Evolutionary conservation across 53 echinoderm and acorn worm genomes (phyloP).

Genomic region (Antedon mediterranea): DNA sequence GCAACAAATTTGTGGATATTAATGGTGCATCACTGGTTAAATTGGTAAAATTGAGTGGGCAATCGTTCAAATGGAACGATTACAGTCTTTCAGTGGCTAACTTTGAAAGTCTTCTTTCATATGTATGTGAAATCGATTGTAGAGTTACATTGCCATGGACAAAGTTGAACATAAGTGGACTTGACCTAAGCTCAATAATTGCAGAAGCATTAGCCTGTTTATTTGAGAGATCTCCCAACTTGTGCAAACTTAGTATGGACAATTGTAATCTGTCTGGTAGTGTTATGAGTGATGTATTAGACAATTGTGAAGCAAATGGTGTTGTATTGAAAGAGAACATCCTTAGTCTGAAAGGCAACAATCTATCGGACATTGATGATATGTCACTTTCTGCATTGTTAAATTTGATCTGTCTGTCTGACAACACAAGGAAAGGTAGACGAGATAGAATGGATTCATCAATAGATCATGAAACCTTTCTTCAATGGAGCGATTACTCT

Average conservation of each 20-base stretch:
- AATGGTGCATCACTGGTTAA: background rate
- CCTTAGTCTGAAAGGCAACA: too few species aligned
- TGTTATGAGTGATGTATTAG: background rate
- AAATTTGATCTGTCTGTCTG: too few species aligned
- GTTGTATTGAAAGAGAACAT: too few species aligned
- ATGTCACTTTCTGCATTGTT: too few species aligned
- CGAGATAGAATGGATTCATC: too few species aligned
- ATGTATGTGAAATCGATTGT: too few species aligned
- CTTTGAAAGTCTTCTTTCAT: background rate
- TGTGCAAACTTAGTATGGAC: too few species aligned
- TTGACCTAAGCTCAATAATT: background rate
- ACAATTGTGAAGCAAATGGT: background rate
- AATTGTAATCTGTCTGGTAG: background rate
- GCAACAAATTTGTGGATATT: background rate
- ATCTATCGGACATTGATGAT: too few species aligned
- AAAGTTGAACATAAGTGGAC: background rate
- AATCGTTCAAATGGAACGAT: background rate
- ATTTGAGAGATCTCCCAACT: background rate
- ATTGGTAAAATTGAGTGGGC: background rate
- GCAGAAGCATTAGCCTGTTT: background rate
- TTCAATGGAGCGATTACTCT: too few species aligned
- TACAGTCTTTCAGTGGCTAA: background rate
- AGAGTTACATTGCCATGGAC: too few species aligned
- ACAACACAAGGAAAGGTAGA: too few species aligned
- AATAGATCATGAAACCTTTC: too few species aligned